Evolutionary conservation across 64 coral and sea anemone species (phyloP), one percentile per base, ranked within the genome.

Genomic region (Stylophora pistillata): DNA sequence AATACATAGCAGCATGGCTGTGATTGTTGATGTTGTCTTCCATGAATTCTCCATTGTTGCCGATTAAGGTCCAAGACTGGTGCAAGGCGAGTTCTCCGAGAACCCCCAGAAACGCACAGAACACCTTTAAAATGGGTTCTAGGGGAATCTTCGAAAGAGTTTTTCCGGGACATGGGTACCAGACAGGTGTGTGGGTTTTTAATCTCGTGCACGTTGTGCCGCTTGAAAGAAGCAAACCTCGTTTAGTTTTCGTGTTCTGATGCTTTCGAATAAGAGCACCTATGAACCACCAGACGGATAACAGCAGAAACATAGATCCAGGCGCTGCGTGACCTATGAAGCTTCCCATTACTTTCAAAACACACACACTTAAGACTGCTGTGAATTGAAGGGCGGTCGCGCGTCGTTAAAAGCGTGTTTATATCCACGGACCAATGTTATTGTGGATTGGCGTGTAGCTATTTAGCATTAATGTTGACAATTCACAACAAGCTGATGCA

Each of bases 201-300:
- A 76, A 64, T 62, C 28, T 34, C 13, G 34, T 18, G 26, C 21
- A 30, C 41, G 5, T 15, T 6, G 56, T 10, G 28, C 25, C 55
- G 37, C 30, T 41, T 34, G 86, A 37, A 20, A 13, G 13, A 52
- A 65, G 37, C 30, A 47, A 23, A 11, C 26, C 32, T 52, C 59
- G 73, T 74, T 30, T 54, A 53, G 16, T 26, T 6, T 9, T 53
- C 17, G 15, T 20, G 33, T 55, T 57, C 13, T 56, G 58, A 30
- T 55, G 57, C n/a, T 47, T 57, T n/a, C 47, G 63, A 14, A 62
- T 53, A 10, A 89, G 74, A 30, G 34, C 31, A 11, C 74, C 74
- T 27, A 89, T 2, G 74, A 78, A 89, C 87, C 87, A 89, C 87
- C 87, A 89, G 17, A 78, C 16, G 12, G 87, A 89, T 16, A 89